phyloP scores from a whole-genome alignment of 1,140 invertebrate genomes.

The Forficula auricularia region DNA sequence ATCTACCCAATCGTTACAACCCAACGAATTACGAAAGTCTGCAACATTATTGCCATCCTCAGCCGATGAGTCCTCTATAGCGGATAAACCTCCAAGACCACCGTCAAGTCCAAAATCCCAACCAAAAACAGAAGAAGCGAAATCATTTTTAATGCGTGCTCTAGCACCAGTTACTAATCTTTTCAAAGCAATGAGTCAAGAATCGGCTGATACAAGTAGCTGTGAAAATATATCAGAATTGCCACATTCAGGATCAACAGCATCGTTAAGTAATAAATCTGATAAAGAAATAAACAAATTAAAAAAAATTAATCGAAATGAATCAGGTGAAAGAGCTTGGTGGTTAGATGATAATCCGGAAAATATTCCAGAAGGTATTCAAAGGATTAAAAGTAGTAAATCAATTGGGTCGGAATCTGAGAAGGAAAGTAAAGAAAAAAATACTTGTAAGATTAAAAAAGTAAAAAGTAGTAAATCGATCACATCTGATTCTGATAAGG shows the following conservation, averaged over 20 bases:
- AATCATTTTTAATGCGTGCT: constrained; percentile 49
- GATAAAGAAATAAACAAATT: constrained; percentile 9
- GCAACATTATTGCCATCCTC: constrained; percentile 32
- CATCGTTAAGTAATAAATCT: constrained; percentile 1
- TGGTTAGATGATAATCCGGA: constrained; percentile 32
- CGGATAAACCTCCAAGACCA: constrained; percentile 35
- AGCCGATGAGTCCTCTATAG: constrained; percentile 34
- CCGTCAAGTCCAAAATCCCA: constrained; percentile 27
- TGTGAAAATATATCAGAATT: constrained; percentile 4
- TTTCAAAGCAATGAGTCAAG: constrained; percentile 21
- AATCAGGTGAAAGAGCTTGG: constrained; percentile 44
- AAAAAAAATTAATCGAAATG: constrained; percentile 14
- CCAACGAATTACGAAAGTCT: constrained; percentile 23
- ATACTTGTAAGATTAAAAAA: constrained; percentile 24
- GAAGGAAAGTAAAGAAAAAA: constrained; percentile 22
- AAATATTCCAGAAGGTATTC: constrained; percentile 27
- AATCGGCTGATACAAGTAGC: constrained; percentile 22
- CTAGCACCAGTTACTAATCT: constrained; percentile 46
- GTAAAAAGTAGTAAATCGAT: constrained; percentile 2
- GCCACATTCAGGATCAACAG: background rate
- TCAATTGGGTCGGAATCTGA: constrained; percentile 10
- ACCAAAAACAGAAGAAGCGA: constrained; percentile 41
- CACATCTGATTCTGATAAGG: too few species aligned
- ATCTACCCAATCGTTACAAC: constrained; percentile 18
- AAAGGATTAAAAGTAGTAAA: constrained; percentile 7